Conservation (phyloP, 2,797 vertebrate genomes). For the Rhadinocentrus ornatus region DNA sequence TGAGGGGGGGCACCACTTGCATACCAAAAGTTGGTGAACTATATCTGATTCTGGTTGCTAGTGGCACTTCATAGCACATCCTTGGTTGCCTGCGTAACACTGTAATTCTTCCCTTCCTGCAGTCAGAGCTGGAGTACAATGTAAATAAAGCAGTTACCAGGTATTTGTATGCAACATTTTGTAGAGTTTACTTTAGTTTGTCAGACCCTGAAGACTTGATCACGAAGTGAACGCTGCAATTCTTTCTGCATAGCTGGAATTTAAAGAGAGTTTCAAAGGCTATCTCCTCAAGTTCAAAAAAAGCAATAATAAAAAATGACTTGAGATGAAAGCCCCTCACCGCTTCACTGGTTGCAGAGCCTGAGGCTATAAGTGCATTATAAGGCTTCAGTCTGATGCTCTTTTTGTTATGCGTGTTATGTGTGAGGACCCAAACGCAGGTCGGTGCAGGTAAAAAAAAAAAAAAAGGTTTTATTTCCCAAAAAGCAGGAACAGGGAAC, state of each 20-base stretch:
- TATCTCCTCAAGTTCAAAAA: constrained; percentile 34
- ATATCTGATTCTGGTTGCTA: constrained; percentile 52
- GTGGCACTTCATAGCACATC: constrained; percentile 57
- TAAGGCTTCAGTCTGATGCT: constrained; percentile 29
- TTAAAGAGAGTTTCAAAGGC: constrained; percentile 9
- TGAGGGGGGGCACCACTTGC: constrained; percentile 30
- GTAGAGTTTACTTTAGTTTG: constrained; percentile 3
- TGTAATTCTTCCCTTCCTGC: constrained; percentile 26
- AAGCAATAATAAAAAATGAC: constrained; percentile 24
- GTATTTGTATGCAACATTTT: background rate
- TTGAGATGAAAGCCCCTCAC: constrained; percentile 37
- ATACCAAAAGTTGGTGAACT: constrained; percentile 43
- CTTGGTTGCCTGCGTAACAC: constrained; percentile 56
- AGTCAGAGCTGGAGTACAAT: constrained; percentile 11
- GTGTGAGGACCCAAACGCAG: too few species aligned
- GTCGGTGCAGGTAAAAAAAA: too few species aligned
- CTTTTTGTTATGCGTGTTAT: too few species aligned
- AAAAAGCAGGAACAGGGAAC: too few species aligned
- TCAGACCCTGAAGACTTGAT: background rate
- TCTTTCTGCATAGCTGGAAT: constrained; percentile 19
- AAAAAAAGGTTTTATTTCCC: too few species aligned
- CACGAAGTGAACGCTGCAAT: background rate
- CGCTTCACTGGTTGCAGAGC: constrained; percentile 19
- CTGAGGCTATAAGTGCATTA: constrained; percentile 29
- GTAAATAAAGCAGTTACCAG: constrained; percentile 11